Evolutionary conservation across 1,140 invertebrate species (phyloP), one percentile per base, ranked within the genome.

Genomic region (Maniola jurtina): DNA sequence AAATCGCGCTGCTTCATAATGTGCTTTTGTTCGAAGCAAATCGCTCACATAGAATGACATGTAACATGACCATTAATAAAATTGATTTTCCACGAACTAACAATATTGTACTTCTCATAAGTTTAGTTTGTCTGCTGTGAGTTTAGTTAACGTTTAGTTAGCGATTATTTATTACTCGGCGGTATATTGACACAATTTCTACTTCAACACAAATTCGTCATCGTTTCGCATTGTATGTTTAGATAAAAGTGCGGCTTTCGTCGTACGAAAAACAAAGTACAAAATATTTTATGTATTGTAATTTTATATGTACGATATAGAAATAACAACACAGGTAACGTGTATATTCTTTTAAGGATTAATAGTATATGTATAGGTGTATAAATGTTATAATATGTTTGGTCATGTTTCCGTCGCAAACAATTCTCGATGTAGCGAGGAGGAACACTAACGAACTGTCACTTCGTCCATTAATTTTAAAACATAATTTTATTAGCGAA

Each of bases 381-480:
- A 73, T 76, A 77, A 83, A 81, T 79, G 78, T 77, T 77, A 73
- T 84, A 88, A 73, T 84, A 88, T 85, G 80, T 78, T 89, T 85
- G 86, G 82, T 87, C 81, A 86, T 85, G 80, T 88, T 82, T 90
- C 88, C 88, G 88, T 90, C 88, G 86, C 85, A 88, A 85, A 81
- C 81, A 79, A 83, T 88, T 86, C 83, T 87, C 78, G 79, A 83
- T 81, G 84, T 86, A 83, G 80, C 81, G 85, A 83, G 81, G 81
- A 84, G 80, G 79, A 87, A 84, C 80, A 88, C 82, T 89, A 90
- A 89, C 86, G 88, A 90, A 90, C 85, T 89, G 79, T 87, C 81
- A 90, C 85, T 90, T 90, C 88, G 88, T 90, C 88, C 88, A 90
- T 89, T 89, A 90, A 86, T 88, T 89, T 88, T 85, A 86, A 89